phyloP scores from a whole-genome alignment of 1,140 invertebrate species.

The Ditylenchus dipsaci region DNA sequence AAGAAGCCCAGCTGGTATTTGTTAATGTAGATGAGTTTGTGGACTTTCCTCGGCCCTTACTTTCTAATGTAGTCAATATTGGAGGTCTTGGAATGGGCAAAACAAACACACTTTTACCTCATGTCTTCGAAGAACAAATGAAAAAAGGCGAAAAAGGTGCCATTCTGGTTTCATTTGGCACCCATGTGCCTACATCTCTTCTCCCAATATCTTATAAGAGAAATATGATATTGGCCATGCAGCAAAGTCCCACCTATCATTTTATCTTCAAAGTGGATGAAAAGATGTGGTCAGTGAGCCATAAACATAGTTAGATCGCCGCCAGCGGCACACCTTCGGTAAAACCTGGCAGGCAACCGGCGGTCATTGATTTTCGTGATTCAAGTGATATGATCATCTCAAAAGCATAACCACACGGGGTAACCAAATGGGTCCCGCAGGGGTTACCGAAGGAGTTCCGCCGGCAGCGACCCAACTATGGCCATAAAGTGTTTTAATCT shows the following conservation, averaged over 20 bases:
- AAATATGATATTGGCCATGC: slow-evolving; percentile 23
- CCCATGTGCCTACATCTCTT: slow-evolving; percentile 9
- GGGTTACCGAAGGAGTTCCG: too few species aligned
- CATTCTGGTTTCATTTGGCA: slow-evolving; percentile 30
- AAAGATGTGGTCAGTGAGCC: slow-evolving; percentile 14
- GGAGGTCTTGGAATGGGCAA: slow-evolving; percentile 26
- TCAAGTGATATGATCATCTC: too few species aligned
- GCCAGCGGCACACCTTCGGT: not conserved
- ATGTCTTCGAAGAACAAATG: slow-evolving; percentile 25
- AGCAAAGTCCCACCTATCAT: slow-evolving; percentile 22
- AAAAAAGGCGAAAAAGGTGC: slow-evolving; percentile 30
- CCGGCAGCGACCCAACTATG: too few species aligned
- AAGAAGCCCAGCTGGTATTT: slow-evolving; percentile 29
- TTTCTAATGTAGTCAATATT: slow-evolving; percentile 32
- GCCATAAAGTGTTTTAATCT: too few species aligned
- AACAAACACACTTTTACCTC: not conserved
- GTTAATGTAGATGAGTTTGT: slow-evolving; percentile 36
- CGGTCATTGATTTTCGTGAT: too few species aligned
- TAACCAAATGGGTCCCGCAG: too few species aligned
- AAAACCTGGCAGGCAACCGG: too few species aligned
- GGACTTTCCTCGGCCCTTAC: slow-evolving; percentile 30
- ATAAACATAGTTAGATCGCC: too few species aligned
- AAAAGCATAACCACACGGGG: too few species aligned
- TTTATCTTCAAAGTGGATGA: slow-evolving; percentile 41
- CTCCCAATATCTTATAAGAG: slow-evolving; percentile 21